Base-by-base conservation (phyloP, 2,797 vertebrate species). In the Rhynchonycteris naso region DNA sequence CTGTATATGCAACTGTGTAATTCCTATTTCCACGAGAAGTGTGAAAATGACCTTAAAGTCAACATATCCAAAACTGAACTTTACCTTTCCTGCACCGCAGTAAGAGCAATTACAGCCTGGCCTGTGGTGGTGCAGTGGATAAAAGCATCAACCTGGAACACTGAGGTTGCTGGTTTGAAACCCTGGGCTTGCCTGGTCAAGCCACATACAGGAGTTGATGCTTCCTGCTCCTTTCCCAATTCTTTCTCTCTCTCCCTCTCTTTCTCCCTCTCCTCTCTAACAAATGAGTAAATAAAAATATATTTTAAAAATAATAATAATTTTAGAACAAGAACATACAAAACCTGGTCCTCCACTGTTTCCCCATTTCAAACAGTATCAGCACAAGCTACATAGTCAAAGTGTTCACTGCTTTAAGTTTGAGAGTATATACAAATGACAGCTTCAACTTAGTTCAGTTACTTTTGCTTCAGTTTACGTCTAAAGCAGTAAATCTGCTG, bases 11-110 rank as follows among this genome's bases (percentile, higher is more conserved):
- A 84, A 79, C 15, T 72, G n/a, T 52, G 35, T 43, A 56, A 56
- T 78, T 83, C 28, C 50, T 72, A 9, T 93, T 92, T 94, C 86
- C 18, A 58, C 50, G 58, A 88, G 72, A 10, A 75, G 13, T 83
- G 63, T 68, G 58, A 43, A 47, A 78, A 43, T 38, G n/a, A 83
- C 65, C 47, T 68, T 68, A 56, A 86, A 61, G 6, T 74, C 35
- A 52, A 9, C 30, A 52, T 69, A 54, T 76, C 43, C 43, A 88
- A 68, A 69, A 68, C 7, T 18, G 22, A 83, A 24, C 12, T 84
- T 90, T 58, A 63, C n/a, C 14, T 86, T 33, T 33, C 26, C 33
- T 22, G 6, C 21, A 56, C 28, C 47, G 15, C 38, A 78, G 10
- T 56, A 80, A 52, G 5, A 38, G 69, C 11, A 75, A 10, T 52